Evolutionary conservation across 1,140 invertebrate genomes (phyloP).

Genomic region (Lordiphosa mommai): DNA sequence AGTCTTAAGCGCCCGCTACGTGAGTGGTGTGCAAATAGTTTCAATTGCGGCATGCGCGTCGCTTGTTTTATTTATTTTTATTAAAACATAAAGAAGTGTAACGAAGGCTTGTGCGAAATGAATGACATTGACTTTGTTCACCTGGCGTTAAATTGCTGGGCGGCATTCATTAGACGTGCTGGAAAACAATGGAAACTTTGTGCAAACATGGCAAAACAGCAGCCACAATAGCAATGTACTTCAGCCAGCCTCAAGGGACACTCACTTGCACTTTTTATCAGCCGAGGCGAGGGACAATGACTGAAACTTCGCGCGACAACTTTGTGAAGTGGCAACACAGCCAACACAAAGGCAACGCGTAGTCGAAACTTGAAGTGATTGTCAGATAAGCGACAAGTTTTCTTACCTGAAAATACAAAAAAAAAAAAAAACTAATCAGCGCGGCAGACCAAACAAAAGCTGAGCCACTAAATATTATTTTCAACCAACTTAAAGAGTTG

Average conservation of each 20-base stretch:
- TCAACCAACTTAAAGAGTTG: slow-evolving; percentile 41
- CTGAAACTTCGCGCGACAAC: slow-evolving; percentile 14
- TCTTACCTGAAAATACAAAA: slow-evolving; percentile 12
- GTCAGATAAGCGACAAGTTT: slow-evolving; percentile 49
- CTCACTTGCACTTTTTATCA: slow-evolving; percentile 66
- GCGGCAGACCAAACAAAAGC: slow-evolving; percentile 43
- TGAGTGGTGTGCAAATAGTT: slow-evolving; percentile 78
- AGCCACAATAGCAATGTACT: slow-evolving; percentile 10
- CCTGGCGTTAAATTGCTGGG: slow-evolving; percentile 67
- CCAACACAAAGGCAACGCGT: slow-evolving; percentile 40
- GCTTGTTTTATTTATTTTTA: slow-evolving; percentile 78
- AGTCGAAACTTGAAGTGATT: slow-evolving; percentile 58
- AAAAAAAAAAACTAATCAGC: slow-evolving; percentile 60
- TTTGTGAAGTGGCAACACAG: slow-evolving; percentile 11
- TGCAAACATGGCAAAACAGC: slow-evolving; percentile 3
- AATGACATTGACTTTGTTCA: slow-evolving; percentile 75
- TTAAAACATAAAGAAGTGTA: slow-evolving; percentile 72
- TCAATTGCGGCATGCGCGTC: slow-evolving; percentile 72
- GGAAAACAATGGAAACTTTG: slow-evolving; percentile 36
- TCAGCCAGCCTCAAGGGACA: neutral
- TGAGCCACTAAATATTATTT: neutral
- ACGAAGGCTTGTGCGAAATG: slow-evolving; percentile 33
- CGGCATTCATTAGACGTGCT: slow-evolving; percentile 60
- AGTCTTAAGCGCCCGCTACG: slow-evolving; percentile 67
- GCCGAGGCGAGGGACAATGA: slow-evolving; percentile 28